Percentiles rank a stretch among this genome's conserved stretches.
Evolutionary conservation across 37 sponge, comb jelly and placozoan genomes (phyloP).

Genomic region (Beroe forskalii): DNA sequence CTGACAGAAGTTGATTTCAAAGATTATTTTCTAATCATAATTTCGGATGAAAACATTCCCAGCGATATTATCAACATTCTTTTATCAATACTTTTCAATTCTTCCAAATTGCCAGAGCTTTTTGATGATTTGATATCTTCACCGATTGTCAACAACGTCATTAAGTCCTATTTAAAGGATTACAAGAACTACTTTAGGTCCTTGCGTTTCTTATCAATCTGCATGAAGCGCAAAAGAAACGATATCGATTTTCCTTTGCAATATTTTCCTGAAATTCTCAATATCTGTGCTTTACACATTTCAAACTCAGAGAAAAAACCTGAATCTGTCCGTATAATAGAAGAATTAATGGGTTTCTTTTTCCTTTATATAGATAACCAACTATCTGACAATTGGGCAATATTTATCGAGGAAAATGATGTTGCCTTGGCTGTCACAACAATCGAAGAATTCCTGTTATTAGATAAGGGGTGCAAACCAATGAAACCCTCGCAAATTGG

Average conservation of each 20-base stretch:
- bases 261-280: background rate
- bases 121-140: conserved; percentile 36
- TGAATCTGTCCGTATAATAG: background rate
- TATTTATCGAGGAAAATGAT: conserved; percentile 36
- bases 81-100: conserved; percentile 11
- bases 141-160: background rate
- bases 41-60: background rate
- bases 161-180: background rate
- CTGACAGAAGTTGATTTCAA: conserved; percentile 24
- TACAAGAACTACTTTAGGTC: background rate
- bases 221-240: background rate
- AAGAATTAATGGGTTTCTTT: background rate
- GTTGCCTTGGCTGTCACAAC: background rate
- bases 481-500: background rate
- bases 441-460: background rate
- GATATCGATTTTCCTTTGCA: background rate
- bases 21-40: conserved; percentile 50
- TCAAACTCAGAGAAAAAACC: background rate
- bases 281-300: background rate
- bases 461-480: background rate
- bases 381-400: background rate
- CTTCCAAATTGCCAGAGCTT: background rate
- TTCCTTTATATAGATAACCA: background rate
- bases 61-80: background rate
- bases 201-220: background rate